Base-by-base conservation (phyloP, 2,797 vertebrate genomes). In the Smutsia temminckii region DNA sequence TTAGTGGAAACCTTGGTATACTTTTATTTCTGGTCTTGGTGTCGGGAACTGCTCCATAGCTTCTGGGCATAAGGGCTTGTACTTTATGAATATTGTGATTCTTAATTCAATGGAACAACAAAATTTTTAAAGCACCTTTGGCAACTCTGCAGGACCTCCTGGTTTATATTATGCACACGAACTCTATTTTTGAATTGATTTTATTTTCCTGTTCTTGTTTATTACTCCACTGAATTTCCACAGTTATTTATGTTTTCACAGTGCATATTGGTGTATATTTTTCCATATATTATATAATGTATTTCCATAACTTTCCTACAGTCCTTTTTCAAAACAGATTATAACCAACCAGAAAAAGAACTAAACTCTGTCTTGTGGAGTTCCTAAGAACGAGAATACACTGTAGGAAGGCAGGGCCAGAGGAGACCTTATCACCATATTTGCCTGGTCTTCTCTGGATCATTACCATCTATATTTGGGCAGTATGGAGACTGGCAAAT, bases 291-390 rank as follows among this genome's bases (percentile, higher is more conserved):
- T 40, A 13, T 81, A 5, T 49, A 66, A 63, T 75, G 8, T 87
- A 86, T 89, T 89, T 79, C 40, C 40, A 18, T 71, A 71, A 66
- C 25, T 91, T 89, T 94, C 71, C 10, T 83, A 34, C 89, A 93
- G 93, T 71, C 23, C 9, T 83, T 88, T 91, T 75, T 49, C 42
- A 29, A 92, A 95, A 78, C 3, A 49, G 11, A 46, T 27, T 46
- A 21, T 89, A 75, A 66, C 8, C 17, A 93, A 84, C n/a, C 4
- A 61, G 49, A n/a, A 61, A 75, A 34, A 55, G 61, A 77, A 23
- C 27, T 64, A 71, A 72, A 23, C 1, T 90, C 11, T 61, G 23
- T 61, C 55, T 80, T 40, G 1, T 61, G 37, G 32, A 40, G 25
- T 78, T 72, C 25, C n/a, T 27, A 61, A 55, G 34, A 55, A 0